Base-by-base conservation (phyloP, 2,113 vertebrate species). In the Jacana jacana region DNA sequence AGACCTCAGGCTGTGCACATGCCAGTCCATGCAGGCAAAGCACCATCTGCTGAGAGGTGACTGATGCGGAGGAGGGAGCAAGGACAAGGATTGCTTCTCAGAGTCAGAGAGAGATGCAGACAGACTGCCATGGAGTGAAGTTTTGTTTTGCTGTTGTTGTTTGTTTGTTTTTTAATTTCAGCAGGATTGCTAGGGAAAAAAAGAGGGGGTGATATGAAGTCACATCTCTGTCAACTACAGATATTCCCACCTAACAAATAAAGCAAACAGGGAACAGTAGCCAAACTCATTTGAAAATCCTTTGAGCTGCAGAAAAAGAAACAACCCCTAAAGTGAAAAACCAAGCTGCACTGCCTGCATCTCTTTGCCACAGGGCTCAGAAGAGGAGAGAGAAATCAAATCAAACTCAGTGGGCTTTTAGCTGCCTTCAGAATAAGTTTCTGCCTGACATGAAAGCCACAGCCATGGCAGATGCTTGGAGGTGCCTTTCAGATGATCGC, bases 401-500 rank as follows among this genome's bases (percentile, higher is more conserved):
- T 85, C 23, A 52, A 76, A 86, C 75, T 88, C 6, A 0, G 49
- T 80, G 81, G 66, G 88, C 57, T 96, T 90, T 94, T 78, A 96
- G 81, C 81, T 86, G 68, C 71, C n/a, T 95, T 86, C 81, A 49
- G 82, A 96, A 68, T 57, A 79, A 92, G 75, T 79, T 87, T 81
- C 46, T 89, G 77, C 49, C 44, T 87, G 77, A 91, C 81, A 79
- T 86, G 77, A 95, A 95, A 95, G 83, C 86, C 44, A 37, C 40
- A 79, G 73, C 69, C 86, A 58, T 63, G 86, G 80, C 88, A 94
- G 88, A 39, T 1, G 9, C 86, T 77, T 0, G 0, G 85, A 96
- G 95, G 49, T 96, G 75, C 78, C 90, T 95, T 94, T 95, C 66
- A 77, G 83, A 86, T 60, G 86, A 81, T 76, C 54, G n/a, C 33